A percentile compares a stretch with the other conserved stretches of the same genome.
phyloP scores from a whole-genome alignment of 1,140 invertebrate species.

The Pogonomyrmex barbatus region DNA sequence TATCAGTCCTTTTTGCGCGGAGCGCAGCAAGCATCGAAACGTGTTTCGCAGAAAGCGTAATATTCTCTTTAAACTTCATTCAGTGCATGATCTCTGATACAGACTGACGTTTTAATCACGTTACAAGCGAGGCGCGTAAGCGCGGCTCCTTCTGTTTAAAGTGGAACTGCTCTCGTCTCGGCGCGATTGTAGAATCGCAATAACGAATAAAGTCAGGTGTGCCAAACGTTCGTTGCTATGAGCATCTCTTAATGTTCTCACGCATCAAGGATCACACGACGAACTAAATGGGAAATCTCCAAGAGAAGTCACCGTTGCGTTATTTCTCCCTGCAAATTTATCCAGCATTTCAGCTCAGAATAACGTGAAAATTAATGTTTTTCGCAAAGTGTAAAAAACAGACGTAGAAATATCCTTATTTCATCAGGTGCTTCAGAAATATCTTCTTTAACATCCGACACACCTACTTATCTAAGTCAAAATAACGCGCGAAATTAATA shows the following conservation, averaged over 20 bases:
- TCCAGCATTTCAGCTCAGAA: neutral
- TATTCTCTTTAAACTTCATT: constrained; percentile 55
- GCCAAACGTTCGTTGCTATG: constrained; percentile 52
- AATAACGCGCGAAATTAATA: neutral
- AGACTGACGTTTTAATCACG: constrained; percentile 67
- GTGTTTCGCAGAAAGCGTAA: constrained; percentile 42
- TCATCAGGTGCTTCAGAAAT: neutral
- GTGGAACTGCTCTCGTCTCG: constrained; percentile 35
- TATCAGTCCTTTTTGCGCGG: neutral
- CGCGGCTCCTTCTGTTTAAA: constrained; percentile 27
- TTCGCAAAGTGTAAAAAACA: neutral
- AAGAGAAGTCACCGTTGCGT: neutral
- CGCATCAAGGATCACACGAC: constrained; percentile 52
- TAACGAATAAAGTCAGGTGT: constrained; percentile 62
- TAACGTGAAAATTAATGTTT: constrained; percentile 28
- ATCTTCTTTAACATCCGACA: neutral
- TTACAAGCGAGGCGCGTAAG: constrained; percentile 60
- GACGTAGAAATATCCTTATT: neutral
- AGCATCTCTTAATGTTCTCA: constrained; percentile 39
- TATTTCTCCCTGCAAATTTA: neutral
- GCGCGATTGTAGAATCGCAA: constrained; percentile 47
- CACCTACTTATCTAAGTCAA: neutral
- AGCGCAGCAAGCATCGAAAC: constrained; percentile 29
- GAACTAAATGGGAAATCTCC: constrained; percentile 45
- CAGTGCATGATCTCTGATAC: constrained; percentile 59